Evolutionary conservation across 2,797 vertebrate genomes (phyloP).

Genomic region (Gila robusta): DNA sequence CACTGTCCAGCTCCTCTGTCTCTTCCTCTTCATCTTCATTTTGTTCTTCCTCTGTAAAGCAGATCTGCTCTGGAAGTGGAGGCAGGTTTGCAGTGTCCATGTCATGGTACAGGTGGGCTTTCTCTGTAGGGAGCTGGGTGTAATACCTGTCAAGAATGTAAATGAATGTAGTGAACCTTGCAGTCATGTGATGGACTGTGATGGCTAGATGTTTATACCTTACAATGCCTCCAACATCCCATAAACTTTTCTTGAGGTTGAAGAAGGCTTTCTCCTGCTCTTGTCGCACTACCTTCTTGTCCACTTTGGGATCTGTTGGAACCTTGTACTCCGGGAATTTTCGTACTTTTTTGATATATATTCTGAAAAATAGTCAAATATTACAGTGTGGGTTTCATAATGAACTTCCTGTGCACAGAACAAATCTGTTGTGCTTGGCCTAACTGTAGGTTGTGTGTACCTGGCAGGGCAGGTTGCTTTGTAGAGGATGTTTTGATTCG

Average conservation of each 20-base stretch:
- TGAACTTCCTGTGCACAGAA: neutral
- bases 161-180: neutral
- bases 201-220: conserved; percentile 70
- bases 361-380: conserved; percentile 70
- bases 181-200: neutral
- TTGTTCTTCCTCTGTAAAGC: conserved; percentile 74
- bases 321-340: conserved; percentile 86
- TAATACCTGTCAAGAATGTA: conserved; percentile 50
- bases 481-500: conserved; percentile 73
- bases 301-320: conserved; percentile 85
- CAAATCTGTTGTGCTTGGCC: neutral
- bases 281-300: conserved; percentile 86
- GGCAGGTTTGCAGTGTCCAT: conserved; percentile 77
- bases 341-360: conserved; percentile 88
- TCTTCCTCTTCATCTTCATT: conserved; percentile 59
- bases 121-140: conserved; percentile 83
- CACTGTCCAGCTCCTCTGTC: conserved; percentile 50
- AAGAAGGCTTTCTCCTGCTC: conserved; percentile 88
- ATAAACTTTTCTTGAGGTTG: conserved; percentile 83
- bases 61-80: conserved; percentile 74
- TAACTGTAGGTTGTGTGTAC: conserved; percentile 64
- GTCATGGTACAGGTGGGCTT: conserved; percentile 87
- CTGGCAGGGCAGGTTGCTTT: conserved; percentile 88
- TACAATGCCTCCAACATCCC: conserved; percentile 82
- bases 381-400: neutral